Percentiles rank a stretch among this genome's conserved stretches.
phyloP scores from a whole-genome alignment of 2,113 vertebrate genomes.

The Microtus oregoni region DNA sequence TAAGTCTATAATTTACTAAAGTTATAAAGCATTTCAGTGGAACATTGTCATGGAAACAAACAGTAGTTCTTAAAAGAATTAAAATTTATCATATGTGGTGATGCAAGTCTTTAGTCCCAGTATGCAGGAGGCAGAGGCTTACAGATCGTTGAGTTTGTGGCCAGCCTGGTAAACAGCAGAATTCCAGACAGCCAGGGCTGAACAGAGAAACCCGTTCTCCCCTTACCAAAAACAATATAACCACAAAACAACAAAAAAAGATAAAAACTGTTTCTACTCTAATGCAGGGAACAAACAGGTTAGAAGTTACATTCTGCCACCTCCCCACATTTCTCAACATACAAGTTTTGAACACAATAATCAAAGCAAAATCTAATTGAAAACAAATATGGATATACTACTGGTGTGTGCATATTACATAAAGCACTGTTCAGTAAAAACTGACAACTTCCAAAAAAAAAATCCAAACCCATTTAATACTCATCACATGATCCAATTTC shows the following conservation, averaged over 20 bases:
- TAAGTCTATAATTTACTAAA: conserved; percentile 26
- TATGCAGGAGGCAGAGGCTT: background rate
- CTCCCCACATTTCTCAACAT: background rate
- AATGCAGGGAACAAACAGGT: background rate
- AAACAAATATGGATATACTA: conserved; percentile 40
- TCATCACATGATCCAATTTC: background rate
- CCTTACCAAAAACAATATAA: too few species aligned
- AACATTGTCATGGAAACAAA: conserved; percentile 33
- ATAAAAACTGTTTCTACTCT: background rate
- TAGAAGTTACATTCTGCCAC: background rate
- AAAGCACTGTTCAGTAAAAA: background rate
- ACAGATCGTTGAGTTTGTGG: background rate
- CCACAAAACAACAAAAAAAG: background rate
- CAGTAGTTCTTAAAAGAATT: background rate
- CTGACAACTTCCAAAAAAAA: conserved; percentile 9
- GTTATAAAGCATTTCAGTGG: background rate
- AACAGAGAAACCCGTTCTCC: background rate
- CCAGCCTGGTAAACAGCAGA: background rate
- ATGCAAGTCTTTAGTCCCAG: background rate
- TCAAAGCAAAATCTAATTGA: conserved; percentile 54
- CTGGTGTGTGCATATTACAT: background rate
- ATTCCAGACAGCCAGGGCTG: background rate
- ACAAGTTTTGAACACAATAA: conserved; percentile 10
- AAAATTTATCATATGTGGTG: background rate
- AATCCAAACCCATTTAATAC: conserved; percentile 30